A percentile compares a stretch with the other conserved stretches of the same genome.
These are phyloP conservation scores for Hippocampus barbouri DNA, from an alignment of 2,113 vertebrate genomes.

Conservation along the genomic window DNA sequence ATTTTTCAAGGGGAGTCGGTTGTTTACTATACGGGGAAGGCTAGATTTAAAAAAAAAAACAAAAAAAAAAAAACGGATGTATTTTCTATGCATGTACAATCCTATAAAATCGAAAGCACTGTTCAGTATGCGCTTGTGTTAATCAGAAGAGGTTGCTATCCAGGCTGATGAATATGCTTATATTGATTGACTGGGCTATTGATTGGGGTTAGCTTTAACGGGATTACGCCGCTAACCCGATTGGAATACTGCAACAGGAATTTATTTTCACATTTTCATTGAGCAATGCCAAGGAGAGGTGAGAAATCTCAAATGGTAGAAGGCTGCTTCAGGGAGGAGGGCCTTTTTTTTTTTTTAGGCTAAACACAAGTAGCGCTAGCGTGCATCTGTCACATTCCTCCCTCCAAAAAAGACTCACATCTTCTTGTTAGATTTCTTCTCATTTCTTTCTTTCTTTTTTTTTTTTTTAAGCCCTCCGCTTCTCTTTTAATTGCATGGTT, in stretches of 20 bases:
- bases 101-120: slow-evolving; percentile 9
- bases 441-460: not conserved
- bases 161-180: slow-evolving; percentile 53
- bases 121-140: slow-evolving; percentile 6
- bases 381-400: slow-evolving; percentile 55
- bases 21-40: too few relatives aligned
- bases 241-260: slow-evolving; percentile 61
- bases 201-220: slow-evolving; percentile 63
- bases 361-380: slow-evolving; percentile 37
- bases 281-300: not conserved
- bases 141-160: slow-evolving; percentile 41
- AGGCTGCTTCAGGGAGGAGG: not conserved
- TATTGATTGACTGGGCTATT: slow-evolving; percentile 61
- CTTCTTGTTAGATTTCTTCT: slow-evolving; percentile 33
- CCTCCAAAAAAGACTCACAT: slow-evolving; percentile 42
- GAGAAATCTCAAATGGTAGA: too few relatives aligned
- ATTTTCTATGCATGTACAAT: not conserved
- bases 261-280: slow-evolving; percentile 31
- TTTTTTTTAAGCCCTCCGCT: not conserved
- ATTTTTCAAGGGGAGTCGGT: not conserved
- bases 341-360: slow-evolving; percentile 23
- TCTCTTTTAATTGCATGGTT: not conserved
- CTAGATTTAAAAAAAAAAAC: not conserved
- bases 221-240: slow-evolving; percentile 68
- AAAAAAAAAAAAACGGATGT: not conserved